Evolutionary conservation across 2,113 vertebrate species (phyloP).

Genomic region (Gallinago paraguaiae): DNA sequence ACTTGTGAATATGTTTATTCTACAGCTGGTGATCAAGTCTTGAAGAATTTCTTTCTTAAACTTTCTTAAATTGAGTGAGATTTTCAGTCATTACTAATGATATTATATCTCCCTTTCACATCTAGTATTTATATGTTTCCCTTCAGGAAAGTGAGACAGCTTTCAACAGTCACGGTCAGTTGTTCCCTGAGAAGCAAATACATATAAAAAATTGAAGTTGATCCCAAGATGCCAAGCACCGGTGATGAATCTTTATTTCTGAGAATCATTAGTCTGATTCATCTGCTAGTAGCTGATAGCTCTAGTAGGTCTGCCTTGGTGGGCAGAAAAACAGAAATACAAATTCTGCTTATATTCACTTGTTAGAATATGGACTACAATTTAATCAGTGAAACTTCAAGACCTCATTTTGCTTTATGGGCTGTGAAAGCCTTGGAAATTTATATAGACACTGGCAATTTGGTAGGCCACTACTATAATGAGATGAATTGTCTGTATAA

Average conservation of each 20-base stretch:
- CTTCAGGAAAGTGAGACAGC: background rate
- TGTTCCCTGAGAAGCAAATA: background rate
- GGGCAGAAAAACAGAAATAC: background rate
- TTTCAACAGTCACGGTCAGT: rapidly evolving
- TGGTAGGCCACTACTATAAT: background rate
- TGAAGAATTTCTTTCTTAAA: background rate
- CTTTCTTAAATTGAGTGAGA: background rate
- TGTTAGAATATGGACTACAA: background rate
- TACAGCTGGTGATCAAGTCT: background rate
- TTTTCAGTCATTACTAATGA: background rate
- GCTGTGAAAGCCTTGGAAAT: background rate
- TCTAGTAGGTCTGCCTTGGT: background rate
- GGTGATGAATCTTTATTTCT: background rate
- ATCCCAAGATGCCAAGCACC: background rate
- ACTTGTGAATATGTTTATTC: background rate
- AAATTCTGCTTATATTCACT: background rate
- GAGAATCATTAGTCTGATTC: background rate
- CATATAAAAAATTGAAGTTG: background rate
- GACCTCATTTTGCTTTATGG: background rate
- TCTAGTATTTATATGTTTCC: background rate
- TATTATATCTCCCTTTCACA: background rate
- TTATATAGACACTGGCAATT: background rate
- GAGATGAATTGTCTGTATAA: background rate
- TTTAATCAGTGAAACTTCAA: slow-evolving; percentile 31
- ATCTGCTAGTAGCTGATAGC: background rate